These are phyloP conservation scores for Coleophora deauratella DNA, from an alignment of 2,888 invertebrate species.

Conservation along the genomic window DNA sequence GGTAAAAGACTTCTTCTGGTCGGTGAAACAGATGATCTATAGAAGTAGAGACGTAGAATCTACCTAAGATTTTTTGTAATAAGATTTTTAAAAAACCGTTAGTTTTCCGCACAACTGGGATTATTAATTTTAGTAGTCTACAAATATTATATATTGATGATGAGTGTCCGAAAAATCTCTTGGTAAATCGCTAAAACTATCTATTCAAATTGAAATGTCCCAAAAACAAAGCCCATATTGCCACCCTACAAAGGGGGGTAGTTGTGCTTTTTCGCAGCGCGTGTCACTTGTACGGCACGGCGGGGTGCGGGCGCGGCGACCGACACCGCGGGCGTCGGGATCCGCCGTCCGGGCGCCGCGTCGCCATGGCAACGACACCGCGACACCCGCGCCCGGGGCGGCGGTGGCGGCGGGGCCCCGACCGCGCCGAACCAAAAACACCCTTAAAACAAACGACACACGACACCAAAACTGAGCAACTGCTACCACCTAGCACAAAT, in stretches of 20 bases:
- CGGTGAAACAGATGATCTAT: too few species aligned
- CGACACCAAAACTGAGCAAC: conserved; percentile 22
- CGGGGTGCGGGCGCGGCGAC: conserved; percentile 59
- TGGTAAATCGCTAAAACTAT: too few species aligned
- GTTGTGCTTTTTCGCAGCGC: conserved; percentile 72
- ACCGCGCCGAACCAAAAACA: conserved; percentile 28
- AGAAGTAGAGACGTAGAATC: too few species aligned
- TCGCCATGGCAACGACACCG: conserved; percentile 75
- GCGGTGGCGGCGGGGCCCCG: conserved; percentile 21
- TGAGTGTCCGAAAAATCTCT: too few species aligned
- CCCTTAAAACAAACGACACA: conserved; percentile 42
- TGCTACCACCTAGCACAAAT: conserved; percentile 21
- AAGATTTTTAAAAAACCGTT: too few species aligned
- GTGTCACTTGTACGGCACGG: conserved; percentile 71
- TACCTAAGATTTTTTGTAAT: too few species aligned
- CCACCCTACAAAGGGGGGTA: conserved; percentile 42
- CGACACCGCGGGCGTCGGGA: conserved; percentile 76
- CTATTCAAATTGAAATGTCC: too few species aligned
- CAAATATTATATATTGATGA: too few species aligned
- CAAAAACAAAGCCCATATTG: conserved; percentile 12
- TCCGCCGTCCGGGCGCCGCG: conserved; percentile 76
- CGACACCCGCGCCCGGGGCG: conserved; percentile 45
- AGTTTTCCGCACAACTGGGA: too few species aligned
- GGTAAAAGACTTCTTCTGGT: too few species aligned
- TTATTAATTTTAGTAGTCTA: too few species aligned